Conservation (phyloP, 2,888 invertebrate genomes). For the Molorchus minor region DNA sequence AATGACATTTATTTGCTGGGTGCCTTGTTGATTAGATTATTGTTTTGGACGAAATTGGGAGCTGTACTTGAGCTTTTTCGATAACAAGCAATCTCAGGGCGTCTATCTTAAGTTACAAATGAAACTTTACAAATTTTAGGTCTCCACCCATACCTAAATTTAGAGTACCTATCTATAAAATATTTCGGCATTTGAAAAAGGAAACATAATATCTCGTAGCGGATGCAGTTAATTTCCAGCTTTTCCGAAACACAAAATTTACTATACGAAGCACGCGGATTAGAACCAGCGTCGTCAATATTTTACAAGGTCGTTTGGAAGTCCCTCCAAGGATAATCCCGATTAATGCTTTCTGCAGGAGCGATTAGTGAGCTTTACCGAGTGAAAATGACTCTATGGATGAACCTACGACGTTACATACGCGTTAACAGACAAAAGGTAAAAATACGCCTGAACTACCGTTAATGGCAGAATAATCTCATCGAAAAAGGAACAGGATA, state of each 20-base stretch:
- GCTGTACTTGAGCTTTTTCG: too few relatives aligned
- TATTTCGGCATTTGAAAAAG: neutral
- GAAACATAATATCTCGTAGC: neutral
- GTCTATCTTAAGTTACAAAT: too few relatives aligned
- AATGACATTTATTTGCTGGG: too few relatives aligned
- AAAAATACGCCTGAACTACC: slow-evolving; percentile 2
- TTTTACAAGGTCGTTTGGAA: slow-evolving; percentile 20
- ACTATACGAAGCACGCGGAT: slow-evolving; percentile 3
- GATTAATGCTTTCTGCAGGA: slow-evolving; percentile 13
- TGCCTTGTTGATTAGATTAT: too few relatives aligned
- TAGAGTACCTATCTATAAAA: neutral
- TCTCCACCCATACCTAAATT: too few relatives aligned
- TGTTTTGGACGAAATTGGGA: too few relatives aligned
- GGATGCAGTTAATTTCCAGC: slow-evolving; percentile 10
- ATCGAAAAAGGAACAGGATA: too few relatives aligned
- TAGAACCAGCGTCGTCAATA: slow-evolving; percentile 17
- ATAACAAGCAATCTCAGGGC: too few relatives aligned
- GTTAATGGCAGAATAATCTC: slow-evolving; percentile 4
- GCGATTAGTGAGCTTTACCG: slow-evolving; percentile 15
- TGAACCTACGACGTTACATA: neutral
- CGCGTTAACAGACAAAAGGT: slow-evolving; percentile 1
- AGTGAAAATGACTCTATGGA: slow-evolving; percentile 4
- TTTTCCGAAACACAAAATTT: slow-evolving; percentile 2
- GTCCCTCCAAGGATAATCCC: slow-evolving; percentile 21
- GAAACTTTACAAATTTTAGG: too few relatives aligned